Percentiles rank a stretch among this genome's conserved stretches.
phyloP scores from a whole-genome alignment of 2,113 vertebrate genomes.

The Pelusios castaneus region DNA sequence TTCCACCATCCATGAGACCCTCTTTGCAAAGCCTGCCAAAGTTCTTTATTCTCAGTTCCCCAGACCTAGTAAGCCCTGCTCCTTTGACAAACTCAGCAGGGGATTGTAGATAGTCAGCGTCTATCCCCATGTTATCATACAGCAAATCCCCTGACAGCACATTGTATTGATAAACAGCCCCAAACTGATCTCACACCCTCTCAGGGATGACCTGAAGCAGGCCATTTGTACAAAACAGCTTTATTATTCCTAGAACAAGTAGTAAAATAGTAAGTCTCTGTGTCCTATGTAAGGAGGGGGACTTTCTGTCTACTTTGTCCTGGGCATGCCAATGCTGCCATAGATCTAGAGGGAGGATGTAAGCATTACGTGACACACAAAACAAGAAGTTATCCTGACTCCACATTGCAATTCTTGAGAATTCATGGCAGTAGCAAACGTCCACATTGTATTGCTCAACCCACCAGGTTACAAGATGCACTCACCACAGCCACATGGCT shows the following conservation, averaged over 20 bases:
- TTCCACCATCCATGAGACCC: not conserved
- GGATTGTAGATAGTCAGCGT: not conserved
- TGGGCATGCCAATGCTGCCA: not conserved
- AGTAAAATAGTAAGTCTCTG: rapidly evolving
- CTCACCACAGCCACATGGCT: not conserved
- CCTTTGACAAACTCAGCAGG: not conserved
- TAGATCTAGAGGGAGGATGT: not conserved
- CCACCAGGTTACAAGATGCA: not conserved
- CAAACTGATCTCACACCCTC: not conserved
- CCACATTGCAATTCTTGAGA: rapidly evolving
- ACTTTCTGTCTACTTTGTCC: not conserved
- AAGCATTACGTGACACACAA: not conserved
- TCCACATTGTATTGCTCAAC: rapidly evolving
- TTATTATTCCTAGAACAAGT: not conserved
- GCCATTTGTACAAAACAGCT: too few species aligned
- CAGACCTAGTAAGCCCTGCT: not conserved
- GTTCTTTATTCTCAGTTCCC: not conserved
- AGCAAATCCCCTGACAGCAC: not conserved
- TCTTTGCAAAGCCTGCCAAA: not conserved
- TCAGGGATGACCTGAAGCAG: not conserved
- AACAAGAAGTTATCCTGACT: rapidly evolving
- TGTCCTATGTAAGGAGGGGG: rapidly evolving
- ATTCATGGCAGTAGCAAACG: rapidly evolving
- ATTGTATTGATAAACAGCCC: not conserved
- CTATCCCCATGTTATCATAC: not conserved